Conservation (phyloP, 1,140 invertebrate species). For the Ips nitidus region DNA sequence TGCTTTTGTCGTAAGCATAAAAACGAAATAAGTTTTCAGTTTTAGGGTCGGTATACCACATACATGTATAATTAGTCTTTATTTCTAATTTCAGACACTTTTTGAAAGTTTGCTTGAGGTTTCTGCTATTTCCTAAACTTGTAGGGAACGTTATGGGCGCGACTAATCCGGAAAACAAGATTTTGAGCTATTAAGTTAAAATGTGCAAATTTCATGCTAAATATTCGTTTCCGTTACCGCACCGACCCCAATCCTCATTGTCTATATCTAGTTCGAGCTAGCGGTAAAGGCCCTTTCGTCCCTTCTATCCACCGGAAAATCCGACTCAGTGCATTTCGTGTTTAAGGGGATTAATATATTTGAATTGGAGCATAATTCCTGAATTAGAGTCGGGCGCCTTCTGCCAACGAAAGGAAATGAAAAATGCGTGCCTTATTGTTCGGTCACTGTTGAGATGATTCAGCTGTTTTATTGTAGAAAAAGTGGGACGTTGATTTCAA, state of each 20-base stretch:
- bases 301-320: conserved; percentile 34
- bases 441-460: too few relatives aligned
- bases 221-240: conserved; percentile 26
- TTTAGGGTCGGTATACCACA: conserved; percentile 21
- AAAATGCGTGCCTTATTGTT: background rate
- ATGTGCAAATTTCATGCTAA: conserved; percentile 13
- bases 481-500: too few relatives aligned
- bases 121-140: too few relatives aligned
- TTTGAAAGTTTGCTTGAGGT: background rate
- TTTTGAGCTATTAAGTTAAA: background rate
- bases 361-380: conserved; percentile 33
- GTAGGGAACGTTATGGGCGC: too few relatives aligned
- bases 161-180: too few relatives aligned
- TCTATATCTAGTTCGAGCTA: background rate
- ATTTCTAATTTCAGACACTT: conserved; percentile 10
- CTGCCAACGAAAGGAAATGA: background rate
- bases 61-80: conserved; percentile 19
- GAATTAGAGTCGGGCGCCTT: conserved; percentile 31
- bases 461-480: too few relatives aligned
- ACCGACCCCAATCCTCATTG: conserved; percentile 17
- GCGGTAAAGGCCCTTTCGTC: conserved; percentile 12
- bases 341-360: conserved; percentile 39
- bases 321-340: conserved; percentile 34
- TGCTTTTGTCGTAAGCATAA: conserved; percentile 29
- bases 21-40: conserved; percentile 18